These are phyloP conservation scores for Epinotia brunnichana DNA, from an alignment of 2,888 invertebrate genomes.

Conservation along the genomic window DNA sequence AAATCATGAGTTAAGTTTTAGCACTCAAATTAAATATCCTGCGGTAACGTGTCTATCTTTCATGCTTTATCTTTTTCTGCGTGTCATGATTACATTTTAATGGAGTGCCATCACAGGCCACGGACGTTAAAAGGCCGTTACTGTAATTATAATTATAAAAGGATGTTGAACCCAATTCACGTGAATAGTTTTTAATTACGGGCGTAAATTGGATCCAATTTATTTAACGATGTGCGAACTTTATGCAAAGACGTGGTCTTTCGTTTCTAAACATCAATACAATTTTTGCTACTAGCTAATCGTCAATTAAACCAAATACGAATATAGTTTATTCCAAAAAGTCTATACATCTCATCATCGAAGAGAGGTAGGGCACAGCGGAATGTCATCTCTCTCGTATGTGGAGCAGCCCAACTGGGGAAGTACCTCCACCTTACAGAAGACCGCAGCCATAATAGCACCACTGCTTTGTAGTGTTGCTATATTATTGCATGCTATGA, in stretches of 20 bases:
- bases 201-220: neutral
- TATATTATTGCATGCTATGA: no score
- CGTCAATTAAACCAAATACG: neutral
- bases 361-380: no score
- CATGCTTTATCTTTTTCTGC: neutral
- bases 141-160: constrained; percentile 3
- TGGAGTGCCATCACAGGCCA: constrained; percentile 6
- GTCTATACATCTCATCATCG: no score
- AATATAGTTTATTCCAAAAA: neutral
- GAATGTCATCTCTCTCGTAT: no score
- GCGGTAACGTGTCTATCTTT: neutral
- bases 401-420: no score
- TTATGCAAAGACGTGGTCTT: neutral
- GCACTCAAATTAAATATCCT: neutral
- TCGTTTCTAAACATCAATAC: neutral
- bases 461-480: no score
- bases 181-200: neutral
- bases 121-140: neutral
- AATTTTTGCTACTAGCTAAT: neutral
- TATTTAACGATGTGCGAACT: neutral
- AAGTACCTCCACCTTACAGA: no score
- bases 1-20: neutral
- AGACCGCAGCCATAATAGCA: no score
- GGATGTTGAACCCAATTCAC: neutral
- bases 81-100: constrained; percentile 17